Percentiles rank a stretch among this genome's conserved stretches.
phyloP scores from a whole-genome alignment of 2,113 vertebrate species.

The Mohoua ochrocephala region DNA sequence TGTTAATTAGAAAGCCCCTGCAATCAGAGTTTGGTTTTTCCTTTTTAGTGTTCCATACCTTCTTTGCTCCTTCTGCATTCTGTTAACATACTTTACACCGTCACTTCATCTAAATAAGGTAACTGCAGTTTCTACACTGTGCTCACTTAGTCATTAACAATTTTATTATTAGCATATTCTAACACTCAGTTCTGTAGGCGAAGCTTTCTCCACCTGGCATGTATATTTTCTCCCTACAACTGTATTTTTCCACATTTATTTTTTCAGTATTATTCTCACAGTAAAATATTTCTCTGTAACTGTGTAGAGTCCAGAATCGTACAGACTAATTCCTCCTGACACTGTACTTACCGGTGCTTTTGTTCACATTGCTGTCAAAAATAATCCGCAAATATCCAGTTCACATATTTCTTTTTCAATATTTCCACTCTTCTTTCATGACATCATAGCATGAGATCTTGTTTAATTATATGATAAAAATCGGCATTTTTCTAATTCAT shows the following conservation, averaged over 20 bases:
- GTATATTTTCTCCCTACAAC: constrained; percentile 10
- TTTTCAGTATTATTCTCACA: constrained; percentile 20
- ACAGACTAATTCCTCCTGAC: constrained; percentile 22
- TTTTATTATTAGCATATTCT: constrained; percentile 58
- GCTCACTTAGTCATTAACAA: constrained; percentile 59
- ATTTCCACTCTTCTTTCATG: constrained; percentile 29
- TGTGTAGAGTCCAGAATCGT: background rate
- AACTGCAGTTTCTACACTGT: constrained; percentile 39
- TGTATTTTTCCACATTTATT: constrained; percentile 45
- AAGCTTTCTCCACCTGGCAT: constrained; percentile 37
- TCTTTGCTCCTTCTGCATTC: constrained; percentile 42
- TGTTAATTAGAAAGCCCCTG: background rate
- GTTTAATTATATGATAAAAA: constrained; percentile 1
- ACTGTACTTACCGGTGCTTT: background rate
- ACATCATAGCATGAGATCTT: background rate
- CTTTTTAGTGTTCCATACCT: constrained; percentile 20
- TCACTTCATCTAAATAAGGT: constrained; percentile 52
- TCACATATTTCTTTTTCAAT: constrained; percentile 16
- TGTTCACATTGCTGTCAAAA: constrained; percentile 24
- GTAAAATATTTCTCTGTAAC: constrained; percentile 18
- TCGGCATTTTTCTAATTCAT: background rate
- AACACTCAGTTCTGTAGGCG: constrained; percentile 37
- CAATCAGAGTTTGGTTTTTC: constrained; percentile 4
- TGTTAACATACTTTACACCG: constrained; percentile 53
- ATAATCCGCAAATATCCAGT: constrained; percentile 28